Base-by-base conservation (phyloP, 1,140 invertebrate species). In the Listronotus oregonensis region DNA sequence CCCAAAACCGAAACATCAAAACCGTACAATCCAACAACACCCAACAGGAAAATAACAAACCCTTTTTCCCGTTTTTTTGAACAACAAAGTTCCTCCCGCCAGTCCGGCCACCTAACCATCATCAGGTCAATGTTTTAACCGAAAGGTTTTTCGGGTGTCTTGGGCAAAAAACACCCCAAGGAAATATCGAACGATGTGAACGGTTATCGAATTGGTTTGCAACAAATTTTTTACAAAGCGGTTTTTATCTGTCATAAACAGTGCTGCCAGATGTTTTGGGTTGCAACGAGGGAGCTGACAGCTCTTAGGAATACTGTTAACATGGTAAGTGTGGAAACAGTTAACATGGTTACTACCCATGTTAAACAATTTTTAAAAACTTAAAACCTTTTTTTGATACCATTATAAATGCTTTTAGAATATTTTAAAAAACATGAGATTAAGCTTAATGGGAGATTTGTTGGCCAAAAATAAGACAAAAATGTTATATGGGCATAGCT, bases 221-320 rank as follows among this genome's bases (percentile, higher is more conserved):
- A 2, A 76, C 75, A 9, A 79, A 75, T 59, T 71, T 74, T 2
- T 61, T 79, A 17, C 80, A 81, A 55, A 80, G 14, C 80, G 81
- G 66, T 79, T 81, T 17, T 74, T 81, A n/a, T 56, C 72, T 81
- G 65, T 58, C 80, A 6, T 61, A 82, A 78, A 64, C 81, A 82
- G 52, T 82, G 82, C 69, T 82, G 80, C 67, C 80, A 82, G 68
- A 75, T 82, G 71, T 57, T 83, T 12, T 82, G n/a, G 80, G 78
- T 54, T 80, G 50, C 81, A 82, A 64, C 81, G 64, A 67, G 77
- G 21, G 81, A 82, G 66, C 59, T 83, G n/a, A 71, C 73, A 1
- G 51, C 72, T 8, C 63, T 83, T 17, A 71, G 78, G 14, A 74
- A 70, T 15, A 75, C 67, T 17, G 68, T 82, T 2, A 64, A 70